Percentiles rank a stretch among this genome's conserved stretches.
These are phyloP conservation scores for Myiozetetes cayanensis DNA, from an alignment of 2,113 vertebrate species.

Conservation along the genomic window DNA sequence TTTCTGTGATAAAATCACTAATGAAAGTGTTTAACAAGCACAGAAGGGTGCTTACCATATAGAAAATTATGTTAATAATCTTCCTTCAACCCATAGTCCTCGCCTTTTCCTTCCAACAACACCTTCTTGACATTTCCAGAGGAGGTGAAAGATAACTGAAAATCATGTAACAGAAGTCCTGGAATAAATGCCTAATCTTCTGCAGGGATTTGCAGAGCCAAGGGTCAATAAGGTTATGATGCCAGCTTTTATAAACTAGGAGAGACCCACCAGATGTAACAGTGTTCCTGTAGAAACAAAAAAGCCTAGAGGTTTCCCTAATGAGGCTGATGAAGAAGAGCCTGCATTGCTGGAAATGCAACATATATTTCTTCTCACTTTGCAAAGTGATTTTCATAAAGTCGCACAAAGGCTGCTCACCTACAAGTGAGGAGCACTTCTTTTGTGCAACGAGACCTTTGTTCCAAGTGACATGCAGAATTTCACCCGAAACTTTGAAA, in stretches of 20 bases:
- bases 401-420: background rate
- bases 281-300: background rate
- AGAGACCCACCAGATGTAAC: background rate
- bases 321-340: background rate
- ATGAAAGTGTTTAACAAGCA: background rate
- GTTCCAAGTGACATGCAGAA: rapidly evolving
- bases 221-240: background rate
- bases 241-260: background rate
- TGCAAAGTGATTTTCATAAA: background rate
- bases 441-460: background rate
- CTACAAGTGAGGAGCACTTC: background rate
- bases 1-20: slow-evolving; percentile 20
- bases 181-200: background rate
- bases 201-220: background rate
- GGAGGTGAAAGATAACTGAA: background rate
- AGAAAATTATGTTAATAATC: background rate
- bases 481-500: background rate
- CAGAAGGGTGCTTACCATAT: background rate
- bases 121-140: background rate
- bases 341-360: background rate
- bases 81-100: background rate
- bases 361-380: background rate
- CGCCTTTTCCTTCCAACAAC: background rate
- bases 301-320: background rate
- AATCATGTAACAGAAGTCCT: background rate